Percentiles rank a stretch among this genome's conserved stretches.
Evolutionary conservation across 2,888 invertebrate species (phyloP).

Genomic region (Mallateleia sp.): DNA sequence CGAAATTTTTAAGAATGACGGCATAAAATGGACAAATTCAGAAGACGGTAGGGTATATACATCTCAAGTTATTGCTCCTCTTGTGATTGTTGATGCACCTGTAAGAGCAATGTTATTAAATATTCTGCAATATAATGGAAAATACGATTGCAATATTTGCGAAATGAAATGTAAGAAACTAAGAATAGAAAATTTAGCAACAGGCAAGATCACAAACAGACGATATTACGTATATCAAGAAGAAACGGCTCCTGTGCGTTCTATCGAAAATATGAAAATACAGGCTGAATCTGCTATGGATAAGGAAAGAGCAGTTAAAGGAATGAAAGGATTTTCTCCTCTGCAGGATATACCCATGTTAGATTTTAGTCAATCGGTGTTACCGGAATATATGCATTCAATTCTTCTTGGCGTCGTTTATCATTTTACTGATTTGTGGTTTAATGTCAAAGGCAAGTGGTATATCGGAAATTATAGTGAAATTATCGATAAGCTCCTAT

Average conservation of each 20-base stretch:
- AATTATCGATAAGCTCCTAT: background rate
- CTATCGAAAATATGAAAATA: background rate
- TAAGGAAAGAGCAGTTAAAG: background rate
- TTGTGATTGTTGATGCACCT: conserved; percentile 36
- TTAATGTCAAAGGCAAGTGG: background rate
- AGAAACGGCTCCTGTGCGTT: background rate
- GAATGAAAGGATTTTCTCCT: background rate
- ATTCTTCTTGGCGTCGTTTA: conserved; percentile 18
- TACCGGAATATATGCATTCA: conserved; percentile 40
- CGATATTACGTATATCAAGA: background rate
- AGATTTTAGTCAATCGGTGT: background rate
- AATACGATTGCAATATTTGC: conserved; percentile 36
- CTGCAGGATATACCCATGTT: background rate
- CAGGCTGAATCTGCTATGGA: background rate
- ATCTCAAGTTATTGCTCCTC: conserved; percentile 36
- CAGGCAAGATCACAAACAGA: background rate
- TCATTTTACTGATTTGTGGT: background rate
- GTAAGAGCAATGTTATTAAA: conserved; percentile 44
- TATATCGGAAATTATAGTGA: background rate
- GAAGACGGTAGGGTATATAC: background rate
- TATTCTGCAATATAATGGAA: conserved; percentile 16
- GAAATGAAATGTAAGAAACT: conserved; percentile 6
- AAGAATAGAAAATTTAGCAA: too few relatives aligned
- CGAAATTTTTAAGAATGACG: background rate
- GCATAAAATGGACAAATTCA: conserved; percentile 38